A percentile compares a stretch with the other conserved stretches of the same genome.
Conservation (phyloP, 1,140 invertebrate species). For the Nomia melanderi region DNA sequence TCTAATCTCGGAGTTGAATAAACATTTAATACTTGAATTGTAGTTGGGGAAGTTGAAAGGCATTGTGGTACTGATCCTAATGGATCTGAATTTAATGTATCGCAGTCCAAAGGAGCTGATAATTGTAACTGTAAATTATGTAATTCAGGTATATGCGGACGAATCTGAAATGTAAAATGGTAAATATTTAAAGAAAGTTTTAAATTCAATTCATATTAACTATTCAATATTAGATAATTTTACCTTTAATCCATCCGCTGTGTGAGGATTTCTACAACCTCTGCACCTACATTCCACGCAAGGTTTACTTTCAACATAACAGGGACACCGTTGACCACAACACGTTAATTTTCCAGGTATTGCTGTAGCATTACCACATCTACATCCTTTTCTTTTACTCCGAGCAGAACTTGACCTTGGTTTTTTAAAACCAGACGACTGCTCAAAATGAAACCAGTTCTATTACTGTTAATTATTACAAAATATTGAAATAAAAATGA, state of each 20-base stretch:
- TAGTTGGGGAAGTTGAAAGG: slow-evolving; percentile 76
- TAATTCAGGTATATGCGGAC: slow-evolving; percentile 85
- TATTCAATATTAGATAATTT: background rate
- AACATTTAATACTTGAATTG: slow-evolving; percentile 80
- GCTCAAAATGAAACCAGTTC: slow-evolving; percentile 32
- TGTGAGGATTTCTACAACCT: slow-evolving; percentile 94
- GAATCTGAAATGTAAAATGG: slow-evolving; percentile 80
- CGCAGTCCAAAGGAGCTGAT: slow-evolving; percentile 75
- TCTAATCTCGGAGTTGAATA: slow-evolving; percentile 78
- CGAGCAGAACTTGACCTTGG: slow-evolving; percentile 76
- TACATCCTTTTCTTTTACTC: slow-evolving; percentile 88
- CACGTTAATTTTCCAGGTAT: slow-evolving; percentile 94
- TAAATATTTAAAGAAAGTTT: background rate
- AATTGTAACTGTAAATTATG: slow-evolving; percentile 79
- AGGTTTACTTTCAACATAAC: slow-evolving; percentile 93
- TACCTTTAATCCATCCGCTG: slow-evolving; percentile 90
- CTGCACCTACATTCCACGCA: slow-evolving; percentile 94
- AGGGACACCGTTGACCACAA: slow-evolving; percentile 95
- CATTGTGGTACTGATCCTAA: slow-evolving; percentile 75
- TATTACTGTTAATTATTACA: slow-evolving; percentile 18
- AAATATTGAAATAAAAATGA: slow-evolving; percentile 9
- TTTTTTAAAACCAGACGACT: slow-evolving; percentile 78
- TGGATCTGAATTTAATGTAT: slow-evolving; percentile 73
- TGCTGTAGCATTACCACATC: slow-evolving; percentile 94
- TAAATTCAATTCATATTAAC: background rate